Evolutionary conservation across 92 coral and sea anemone species (phyloP), one percentile per base, ranked within the genome.

Genomic region (Epizoanthus scotinus): DNA sequence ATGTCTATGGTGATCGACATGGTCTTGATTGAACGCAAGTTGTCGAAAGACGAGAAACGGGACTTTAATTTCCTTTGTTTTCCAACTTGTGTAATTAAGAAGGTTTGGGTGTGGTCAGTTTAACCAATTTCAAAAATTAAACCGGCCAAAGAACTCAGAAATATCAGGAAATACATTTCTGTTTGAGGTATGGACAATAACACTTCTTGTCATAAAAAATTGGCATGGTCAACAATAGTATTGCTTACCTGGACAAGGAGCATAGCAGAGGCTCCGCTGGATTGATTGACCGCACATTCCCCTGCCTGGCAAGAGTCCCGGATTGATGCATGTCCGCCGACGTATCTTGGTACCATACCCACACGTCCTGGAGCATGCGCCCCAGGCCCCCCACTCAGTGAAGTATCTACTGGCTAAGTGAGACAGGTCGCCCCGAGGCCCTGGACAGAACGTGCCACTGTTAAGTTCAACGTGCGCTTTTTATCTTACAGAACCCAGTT

Each of bases 331-430:
- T 22, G 88, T 47, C 66, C 96, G 90, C 38, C 79, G 55, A 25
- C 96, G 91, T 60, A 84, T 87, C 59, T 90, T 81, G 42, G 82
- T 83, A 40, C 96, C 96, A 81, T 83, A 88, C 29, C 96, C 93
- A 24, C 96, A 91, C 7, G 86, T 73, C 81, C 77, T 87, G 2
- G 96, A 91, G 86, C 96, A 91, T 70, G 96, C 79, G 84, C 91
- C 86, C 96, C 96, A 91, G 6, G 71, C 52, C 60, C 89, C 83
- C 95, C 95, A 91, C 38, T 71, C 67, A 36, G 95, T 82, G 73
- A 91, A 86, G 59, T 52, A 86, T 68, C 72, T 75, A 22, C 67
- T 78, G 28, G 67, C 78, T 19, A 84, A 36, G 40, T 84, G 78
- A 29, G 89, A 73, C 36, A 84, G 66, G 63, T 61, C 70, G 38